Evolutionary conservation across 2,888 invertebrate genomes (phyloP).

Genomic region (Bombyx huttoni): DNA sequence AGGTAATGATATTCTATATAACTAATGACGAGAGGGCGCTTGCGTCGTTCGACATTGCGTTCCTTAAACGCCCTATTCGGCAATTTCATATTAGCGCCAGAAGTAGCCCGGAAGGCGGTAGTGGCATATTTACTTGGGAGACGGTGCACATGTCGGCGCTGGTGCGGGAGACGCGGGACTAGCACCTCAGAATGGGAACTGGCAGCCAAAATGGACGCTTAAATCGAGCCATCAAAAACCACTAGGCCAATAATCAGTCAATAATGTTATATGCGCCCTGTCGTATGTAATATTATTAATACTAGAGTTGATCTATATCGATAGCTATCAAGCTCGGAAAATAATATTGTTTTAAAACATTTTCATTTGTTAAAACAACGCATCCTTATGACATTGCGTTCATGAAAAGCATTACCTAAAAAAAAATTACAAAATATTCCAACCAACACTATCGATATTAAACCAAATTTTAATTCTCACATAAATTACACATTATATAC

Average conservation of each 20-base stretch:
- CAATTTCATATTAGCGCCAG: no score
- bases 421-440: neutral
- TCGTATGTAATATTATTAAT: constrained; percentile 13
- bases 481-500: constrained; percentile 64
- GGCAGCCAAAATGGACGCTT: constrained; percentile 13
- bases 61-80: no score
- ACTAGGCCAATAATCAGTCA: constrained; percentile 31
- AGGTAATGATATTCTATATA: constrained; percentile 37
- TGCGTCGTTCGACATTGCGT: constrained; percentile 5
- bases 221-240: constrained; percentile 13
- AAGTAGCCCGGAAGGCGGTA: no score
- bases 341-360: neutral
- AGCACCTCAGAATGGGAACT: constrained; percentile 1
- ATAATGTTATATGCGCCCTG: constrained; percentile 16
- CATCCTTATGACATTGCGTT: no score
- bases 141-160: no score
- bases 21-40: constrained; percentile 39
- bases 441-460: constrained; percentile 2
- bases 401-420: no score
- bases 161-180: neutral
- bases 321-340: neutral
- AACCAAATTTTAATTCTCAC: constrained; percentile 4
- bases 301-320: constrained; percentile 8
- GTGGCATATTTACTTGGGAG: neutral
- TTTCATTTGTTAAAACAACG: no score